Evolutionary conservation across 64 coral and sea anemone species (phyloP), one percentile per base, ranked within the genome.

Genomic region (Actinia equina): DNA sequence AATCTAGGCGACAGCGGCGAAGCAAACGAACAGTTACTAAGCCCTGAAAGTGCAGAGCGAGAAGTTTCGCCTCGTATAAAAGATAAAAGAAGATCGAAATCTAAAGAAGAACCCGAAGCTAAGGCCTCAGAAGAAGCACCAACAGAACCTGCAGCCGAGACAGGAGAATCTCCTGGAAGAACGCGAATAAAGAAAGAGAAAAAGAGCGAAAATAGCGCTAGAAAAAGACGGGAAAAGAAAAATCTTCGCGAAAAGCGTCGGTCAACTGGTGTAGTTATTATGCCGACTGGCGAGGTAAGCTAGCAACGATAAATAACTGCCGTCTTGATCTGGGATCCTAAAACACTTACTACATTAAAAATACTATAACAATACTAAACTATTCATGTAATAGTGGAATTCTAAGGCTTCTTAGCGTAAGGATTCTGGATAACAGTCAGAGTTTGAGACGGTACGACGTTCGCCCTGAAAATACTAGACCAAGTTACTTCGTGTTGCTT

Each of bases 211-310:
- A 92, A 89, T 59, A 87, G 87, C 53, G 93, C 83, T 14, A 84
- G 89, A 17, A 99, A 99, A 60, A 76, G 97, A 80, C 88, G 92
- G 27, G 88, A 57, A 9, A 95, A 92, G 85, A 99, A 92, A 91
- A 94, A 99, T 93, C 78, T 99, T 37, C 91, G 97, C 3, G 97
- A 99, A 77, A 99, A 95, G 80, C 90, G 97, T 19, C 88, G 97
- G 44, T 99, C 97, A 17, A 99, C 97, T 5, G 97, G 97, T 60
- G 97, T 99, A 74, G 97, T 99, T 84, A 99, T 95, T 82, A 99
- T 99, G 97, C 93, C 97, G 76, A 89, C 86, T 67, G 84, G 82
- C 43, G 92, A 94, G 91, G 92, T 98, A 59, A 92, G 94, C 89
- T 86, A 84, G 53, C 30, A 25, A 49, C 43, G 1, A 79, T 45